Percentiles rank a stretch among this genome's conserved stretches.
Conservation (phyloP, 2,113 vertebrate genomes). For the Myanophis thanlyinensis region DNA sequence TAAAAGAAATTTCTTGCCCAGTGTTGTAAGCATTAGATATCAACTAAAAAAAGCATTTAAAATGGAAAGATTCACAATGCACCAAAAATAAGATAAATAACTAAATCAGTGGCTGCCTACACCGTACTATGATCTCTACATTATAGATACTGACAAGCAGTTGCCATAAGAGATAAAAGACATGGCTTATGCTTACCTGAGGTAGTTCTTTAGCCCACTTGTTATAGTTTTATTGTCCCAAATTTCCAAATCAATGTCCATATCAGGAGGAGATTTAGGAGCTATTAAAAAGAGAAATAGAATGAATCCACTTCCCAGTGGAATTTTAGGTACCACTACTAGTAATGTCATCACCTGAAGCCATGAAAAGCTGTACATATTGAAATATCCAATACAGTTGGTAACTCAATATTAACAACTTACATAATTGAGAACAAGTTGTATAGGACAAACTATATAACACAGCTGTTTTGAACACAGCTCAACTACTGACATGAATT, state of each 20-base stretch:
- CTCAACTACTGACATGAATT: background rate
- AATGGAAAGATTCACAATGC: background rate
- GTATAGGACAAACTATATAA: background rate
- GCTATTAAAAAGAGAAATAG: slow-evolving; percentile 66
- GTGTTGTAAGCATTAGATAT: background rate
- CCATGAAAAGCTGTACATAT: background rate
- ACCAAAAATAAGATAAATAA: background rate
- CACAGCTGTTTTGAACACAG: background rate
- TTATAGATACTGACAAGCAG: background rate
- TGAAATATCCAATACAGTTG: background rate
- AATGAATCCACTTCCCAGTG: slow-evolving; percentile 22
- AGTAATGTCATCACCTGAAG: background rate
- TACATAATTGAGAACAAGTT: background rate
- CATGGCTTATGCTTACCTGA: slow-evolving; percentile 81
- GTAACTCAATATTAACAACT: background rate
- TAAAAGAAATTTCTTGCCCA: background rate
- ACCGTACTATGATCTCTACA: background rate
- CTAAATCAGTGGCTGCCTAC: background rate
- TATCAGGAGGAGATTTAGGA: slow-evolving; percentile 86
- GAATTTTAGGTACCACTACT: background rate
- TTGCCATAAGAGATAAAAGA: background rate
- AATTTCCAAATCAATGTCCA: slow-evolving; percentile 90
- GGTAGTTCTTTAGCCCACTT: slow-evolving; percentile 97
- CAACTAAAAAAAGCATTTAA: background rate
- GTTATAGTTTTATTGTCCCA: slow-evolving; percentile 99